Evolutionary conservation across 2,797 vertebrate genomes (phyloP).

Genomic region (Onychomys arenicola): DNA sequence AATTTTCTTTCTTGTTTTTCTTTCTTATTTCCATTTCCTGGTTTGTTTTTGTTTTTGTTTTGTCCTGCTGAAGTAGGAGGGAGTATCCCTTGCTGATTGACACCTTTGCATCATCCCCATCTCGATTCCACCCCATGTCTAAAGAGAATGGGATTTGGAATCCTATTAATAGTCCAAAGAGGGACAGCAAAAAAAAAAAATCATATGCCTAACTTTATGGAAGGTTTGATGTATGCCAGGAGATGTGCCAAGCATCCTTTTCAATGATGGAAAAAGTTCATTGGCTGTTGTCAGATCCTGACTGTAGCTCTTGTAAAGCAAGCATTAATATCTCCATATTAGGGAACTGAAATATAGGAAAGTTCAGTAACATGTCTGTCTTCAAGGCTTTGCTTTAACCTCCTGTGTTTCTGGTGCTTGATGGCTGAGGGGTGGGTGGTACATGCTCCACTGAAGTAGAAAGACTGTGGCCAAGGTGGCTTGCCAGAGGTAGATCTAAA

Average conservation of each 20-base stretch:
- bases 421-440: not conserved
- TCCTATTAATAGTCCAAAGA: not conserved
- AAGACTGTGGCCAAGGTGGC: not conserved
- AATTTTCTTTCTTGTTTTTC: not conserved
- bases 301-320: not conserved
- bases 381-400: not conserved
- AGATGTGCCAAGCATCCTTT: not conserved
- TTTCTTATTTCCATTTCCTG: not conserved
- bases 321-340: not conserved
- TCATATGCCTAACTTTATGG: not conserved
- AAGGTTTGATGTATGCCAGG: not conserved
- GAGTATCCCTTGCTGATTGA: not conserved
- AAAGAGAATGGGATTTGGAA: not conserved
- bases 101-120: not conserved
- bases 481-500: slow-evolving; percentile 24
- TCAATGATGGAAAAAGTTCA: not conserved
- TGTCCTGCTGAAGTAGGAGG: not conserved
- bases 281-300: not conserved
- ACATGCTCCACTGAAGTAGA: not conserved
- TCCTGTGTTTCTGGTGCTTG: not conserved
- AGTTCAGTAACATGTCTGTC: not conserved
- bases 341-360: not conserved
- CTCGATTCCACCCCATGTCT: not conserved
- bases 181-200: not conserved
- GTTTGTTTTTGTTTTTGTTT: not conserved